phyloP scores from a whole-genome alignment of 2,113 vertebrate genomes.

The Syngnathoides biaculeatus region DNA sequence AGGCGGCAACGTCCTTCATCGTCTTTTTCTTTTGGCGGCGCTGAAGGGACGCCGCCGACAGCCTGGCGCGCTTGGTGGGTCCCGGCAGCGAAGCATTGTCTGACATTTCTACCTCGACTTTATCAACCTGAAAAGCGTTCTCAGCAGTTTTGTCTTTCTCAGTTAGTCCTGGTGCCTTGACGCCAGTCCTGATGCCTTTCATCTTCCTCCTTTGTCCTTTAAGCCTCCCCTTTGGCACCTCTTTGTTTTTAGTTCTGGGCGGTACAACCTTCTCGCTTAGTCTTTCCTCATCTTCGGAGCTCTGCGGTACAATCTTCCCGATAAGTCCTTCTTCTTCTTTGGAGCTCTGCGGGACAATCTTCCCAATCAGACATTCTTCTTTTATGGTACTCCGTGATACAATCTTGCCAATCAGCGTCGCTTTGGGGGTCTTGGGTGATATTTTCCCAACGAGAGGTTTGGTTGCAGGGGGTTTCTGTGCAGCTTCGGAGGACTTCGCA shows the following conservation, averaged over 20 bases:
- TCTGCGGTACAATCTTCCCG: constrained; percentile 45
- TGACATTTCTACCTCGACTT: constrained; percentile 32
- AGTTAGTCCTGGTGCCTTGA: not conserved
- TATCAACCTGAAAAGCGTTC: constrained; percentile 39
- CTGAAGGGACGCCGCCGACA: constrained; percentile 19
- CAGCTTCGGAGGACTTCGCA: constrained; percentile 6
- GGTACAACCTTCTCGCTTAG: constrained; percentile 48
- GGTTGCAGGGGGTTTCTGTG: constrained; percentile 16
- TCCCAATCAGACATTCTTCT: constrained; percentile 40
- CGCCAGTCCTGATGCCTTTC: not conserved
- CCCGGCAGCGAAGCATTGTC: constrained; percentile 19
- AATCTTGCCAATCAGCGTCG: constrained; percentile 48
- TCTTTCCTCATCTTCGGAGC: constrained; percentile 27
- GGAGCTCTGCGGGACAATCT: constrained; percentile 28
- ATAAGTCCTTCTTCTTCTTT: constrained; percentile 36
- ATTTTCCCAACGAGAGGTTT: constrained; percentile 49
- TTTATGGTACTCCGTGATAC: constrained; percentile 14
- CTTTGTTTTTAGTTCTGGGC: constrained; percentile 13
- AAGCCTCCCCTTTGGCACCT: constrained; percentile 38
- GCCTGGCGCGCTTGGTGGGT: constrained; percentile 28
- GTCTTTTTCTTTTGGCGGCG: constrained; percentile 43
- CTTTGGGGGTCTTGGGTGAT: constrained; percentile 39
- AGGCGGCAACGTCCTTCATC: constrained; percentile 36
- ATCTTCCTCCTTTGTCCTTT: constrained; percentile 28
- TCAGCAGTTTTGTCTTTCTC: constrained; percentile 28